Conservation (phyloP, 2,888 invertebrate species). For the Diloba caeruleocephala region DNA sequence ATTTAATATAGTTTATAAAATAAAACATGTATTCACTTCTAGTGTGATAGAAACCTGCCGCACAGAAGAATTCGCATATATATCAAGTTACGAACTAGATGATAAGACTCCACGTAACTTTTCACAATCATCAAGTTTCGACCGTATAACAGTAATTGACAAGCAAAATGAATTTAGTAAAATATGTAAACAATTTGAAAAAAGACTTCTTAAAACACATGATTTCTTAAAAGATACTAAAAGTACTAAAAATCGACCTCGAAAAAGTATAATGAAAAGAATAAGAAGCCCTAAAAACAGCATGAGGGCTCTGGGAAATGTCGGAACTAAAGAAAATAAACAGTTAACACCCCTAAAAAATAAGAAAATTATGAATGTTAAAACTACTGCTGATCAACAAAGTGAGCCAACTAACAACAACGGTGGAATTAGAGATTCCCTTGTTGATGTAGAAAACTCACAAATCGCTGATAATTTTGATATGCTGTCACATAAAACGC, state of each 20-base stretch:
- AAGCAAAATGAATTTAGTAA: conserved; percentile 63
- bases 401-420: conserved; percentile 2
- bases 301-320: conserved; percentile 8
- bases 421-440: conserved; percentile 18
- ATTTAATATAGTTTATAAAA: too few species aligned
- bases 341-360: conserved; percentile 20
- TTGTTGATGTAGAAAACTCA: conserved; percentile 1
- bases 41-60: conserved; percentile 76
- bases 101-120: conserved; percentile 56
- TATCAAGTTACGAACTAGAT: conserved; percentile 72
- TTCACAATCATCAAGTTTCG: conserved; percentile 73
- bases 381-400: conserved; percentile 1
- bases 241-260: conserved; percentile 31
- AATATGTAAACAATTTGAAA: conserved; percentile 55
- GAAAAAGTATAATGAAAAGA: conserved; percentile 25
- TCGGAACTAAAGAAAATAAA: conserved; percentile 30
- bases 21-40: conserved; percentile 52
- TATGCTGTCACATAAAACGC: conserved; percentile 1
- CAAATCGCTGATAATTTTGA: conserved; percentile 6
- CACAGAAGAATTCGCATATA: conserved; percentile 78
- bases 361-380: conserved; percentile 13
- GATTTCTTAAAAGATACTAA: conserved; percentile 40
- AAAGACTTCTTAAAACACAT: conserved; percentile 42
- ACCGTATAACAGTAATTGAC: conserved; percentile 79
- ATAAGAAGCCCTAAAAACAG: conserved; percentile 34